phyloP scores from a whole-genome alignment of 2,888 invertebrate species.

The Clusia tigrina region DNA sequence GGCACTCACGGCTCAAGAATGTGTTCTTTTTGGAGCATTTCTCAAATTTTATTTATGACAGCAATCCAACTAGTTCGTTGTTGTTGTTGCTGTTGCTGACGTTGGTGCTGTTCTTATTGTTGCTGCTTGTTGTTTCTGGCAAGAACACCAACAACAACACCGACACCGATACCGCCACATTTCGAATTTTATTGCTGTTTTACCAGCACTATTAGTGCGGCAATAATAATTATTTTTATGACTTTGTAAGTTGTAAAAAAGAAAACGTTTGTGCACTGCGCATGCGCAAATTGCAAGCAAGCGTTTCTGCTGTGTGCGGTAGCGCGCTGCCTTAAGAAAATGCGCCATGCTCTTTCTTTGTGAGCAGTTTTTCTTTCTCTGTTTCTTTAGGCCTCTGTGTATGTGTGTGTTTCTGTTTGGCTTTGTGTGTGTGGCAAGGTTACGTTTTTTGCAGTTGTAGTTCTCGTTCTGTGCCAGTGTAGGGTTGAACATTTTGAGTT shows the following conservation, averaged over 20 bases:
- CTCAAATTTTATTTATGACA: constrained; percentile 28
- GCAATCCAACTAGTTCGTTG: constrained; percentile 12
- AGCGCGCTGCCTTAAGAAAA: too few species aligned
- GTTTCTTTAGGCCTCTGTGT: too few species aligned
- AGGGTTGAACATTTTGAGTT: too few species aligned
- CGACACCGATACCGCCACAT: background rate
- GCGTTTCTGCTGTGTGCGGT: background rate
- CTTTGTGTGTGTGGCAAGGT: background rate
- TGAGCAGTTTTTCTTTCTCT: too few species aligned
- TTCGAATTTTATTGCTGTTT: constrained; percentile 30
- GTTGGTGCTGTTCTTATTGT: constrained; percentile 4
- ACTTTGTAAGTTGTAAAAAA: constrained; percentile 25
- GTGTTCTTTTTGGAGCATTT: constrained; percentile 5
- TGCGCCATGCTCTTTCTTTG: too few species aligned
- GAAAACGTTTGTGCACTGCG: background rate
- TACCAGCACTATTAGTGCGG: constrained; percentile 35
- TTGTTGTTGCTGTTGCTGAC: background rate
- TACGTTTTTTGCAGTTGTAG: too few species aligned
- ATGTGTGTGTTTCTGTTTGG: too few species aligned
- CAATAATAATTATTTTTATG: constrained; percentile 37
- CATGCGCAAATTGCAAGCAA: background rate
- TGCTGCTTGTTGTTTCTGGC: too few species aligned
- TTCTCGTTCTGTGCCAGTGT: too few species aligned
- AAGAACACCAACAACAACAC: background rate
- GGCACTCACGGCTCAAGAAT: background rate